These are phyloP conservation scores for Danio tinwini DNA, from an alignment of 2,797 vertebrate genomes.

Conservation along the genomic window DNA sequence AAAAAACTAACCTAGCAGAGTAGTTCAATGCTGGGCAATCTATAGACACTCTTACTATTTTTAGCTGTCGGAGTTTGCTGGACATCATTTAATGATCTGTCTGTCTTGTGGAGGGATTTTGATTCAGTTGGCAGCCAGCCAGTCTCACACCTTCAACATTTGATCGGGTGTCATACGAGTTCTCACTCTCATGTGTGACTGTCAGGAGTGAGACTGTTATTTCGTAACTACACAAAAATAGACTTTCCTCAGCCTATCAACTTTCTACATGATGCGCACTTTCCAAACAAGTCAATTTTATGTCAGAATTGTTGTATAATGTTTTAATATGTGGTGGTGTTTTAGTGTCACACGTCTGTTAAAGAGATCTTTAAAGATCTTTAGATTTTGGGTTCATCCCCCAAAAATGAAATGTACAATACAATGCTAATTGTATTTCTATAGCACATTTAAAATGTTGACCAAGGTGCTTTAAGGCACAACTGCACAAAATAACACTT, in stretches of 20 bases:
- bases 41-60: constrained; percentile 60
- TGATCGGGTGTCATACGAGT: constrained; percentile 68
- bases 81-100: constrained; percentile 75
- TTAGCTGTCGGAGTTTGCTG: constrained; percentile 67
- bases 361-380: too few relatives aligned
- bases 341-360: constrained; percentile 55
- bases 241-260: not conserved
- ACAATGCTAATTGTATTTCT: too few relatives aligned
- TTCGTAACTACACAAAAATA: constrained; percentile 47
- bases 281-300: not conserved
- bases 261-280: not conserved
- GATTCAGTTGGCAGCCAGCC: constrained; percentile 76
- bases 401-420: too few relatives aligned
- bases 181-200: constrained; percentile 74
- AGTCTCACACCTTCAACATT: constrained; percentile 69
- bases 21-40: constrained; percentile 70
- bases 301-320: not conserved
- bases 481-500: too few relatives aligned
- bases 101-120: constrained; percentile 68
- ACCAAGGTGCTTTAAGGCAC: too few relatives aligned
- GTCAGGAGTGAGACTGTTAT: constrained; percentile 64
- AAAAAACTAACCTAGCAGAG: constrained; percentile 30
- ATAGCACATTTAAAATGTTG: too few relatives aligned
- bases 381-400: too few relatives aligned
- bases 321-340: constrained; percentile 35